phyloP scores from a whole-genome alignment of 2,888 invertebrate species.

The Micropterix aruncella region DNA sequence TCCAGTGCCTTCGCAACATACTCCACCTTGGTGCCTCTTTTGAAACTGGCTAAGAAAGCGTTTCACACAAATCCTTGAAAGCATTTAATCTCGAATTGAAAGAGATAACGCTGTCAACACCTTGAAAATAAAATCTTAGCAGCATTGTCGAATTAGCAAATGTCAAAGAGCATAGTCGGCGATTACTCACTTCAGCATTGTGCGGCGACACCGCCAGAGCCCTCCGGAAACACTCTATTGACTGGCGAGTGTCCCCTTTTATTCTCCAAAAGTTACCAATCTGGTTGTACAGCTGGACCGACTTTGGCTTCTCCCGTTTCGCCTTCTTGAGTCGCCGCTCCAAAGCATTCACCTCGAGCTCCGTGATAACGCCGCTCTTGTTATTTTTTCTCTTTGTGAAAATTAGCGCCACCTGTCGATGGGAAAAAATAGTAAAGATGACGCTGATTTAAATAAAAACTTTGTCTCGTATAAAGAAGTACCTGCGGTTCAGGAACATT shows the following conservation, averaged over 20 bases:
- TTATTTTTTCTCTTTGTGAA: constrained; percentile 53
- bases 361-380: constrained; percentile 41
- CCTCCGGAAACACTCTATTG: constrained; percentile 80
- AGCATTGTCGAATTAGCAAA: no score
- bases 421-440: not conserved
- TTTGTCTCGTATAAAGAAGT: constrained; percentile 7
- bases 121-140: no score
- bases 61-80: no score
- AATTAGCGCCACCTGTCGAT: constrained; percentile 50
- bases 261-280: constrained; percentile 88
- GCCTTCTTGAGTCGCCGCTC: constrained; percentile 64
- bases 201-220: constrained; percentile 76
- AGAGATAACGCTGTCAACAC: no score
- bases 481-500: constrained; percentile 73
- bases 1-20: no score
- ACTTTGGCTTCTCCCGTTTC: constrained; percentile 71
- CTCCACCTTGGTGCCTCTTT: no score
- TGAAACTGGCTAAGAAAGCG: no score
- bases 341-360: constrained; percentile 59
- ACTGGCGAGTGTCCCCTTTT: constrained; percentile 73
- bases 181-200: constrained; percentile 55
- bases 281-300: constrained; percentile 75
- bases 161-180: no score
- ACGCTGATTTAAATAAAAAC: not conserved
- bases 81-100: no score